Percentiles rank a stretch among this genome's conserved stretches.
Evolutionary conservation across 30 jellyfish, hydroid and myxozoan genomes (phyloP).

Genomic region (Hydra vulgaris): DNA sequence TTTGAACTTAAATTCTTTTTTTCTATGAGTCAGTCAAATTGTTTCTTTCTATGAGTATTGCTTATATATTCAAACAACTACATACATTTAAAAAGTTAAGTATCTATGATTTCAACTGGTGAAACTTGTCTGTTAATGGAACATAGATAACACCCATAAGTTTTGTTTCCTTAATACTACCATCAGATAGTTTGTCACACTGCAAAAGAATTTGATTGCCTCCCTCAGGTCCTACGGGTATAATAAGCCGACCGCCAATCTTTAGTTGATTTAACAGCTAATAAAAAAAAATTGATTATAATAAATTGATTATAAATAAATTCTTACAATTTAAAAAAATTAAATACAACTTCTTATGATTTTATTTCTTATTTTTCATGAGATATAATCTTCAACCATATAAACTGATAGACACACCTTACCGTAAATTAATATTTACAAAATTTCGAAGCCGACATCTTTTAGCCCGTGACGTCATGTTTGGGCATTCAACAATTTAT

Average conservation of each 20-base stretch:
- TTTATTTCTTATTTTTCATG: too few species aligned
- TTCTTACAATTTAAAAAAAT: not conserved
- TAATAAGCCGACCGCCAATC: constrained; percentile 90
- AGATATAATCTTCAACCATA: too few species aligned
- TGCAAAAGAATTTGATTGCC: constrained; percentile 84
- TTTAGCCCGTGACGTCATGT: too few species aligned
- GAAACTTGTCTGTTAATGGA: constrained; percentile 84
- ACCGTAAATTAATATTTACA: too few species aligned
- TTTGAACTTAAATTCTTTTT: too few species aligned
- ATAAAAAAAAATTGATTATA: not conserved
- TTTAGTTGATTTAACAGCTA: constrained; percentile 85
- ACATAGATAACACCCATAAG: constrained; percentile 96
- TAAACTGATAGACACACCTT: too few species aligned
- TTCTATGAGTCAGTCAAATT: too few species aligned
- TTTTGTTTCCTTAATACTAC: constrained; percentile 43
- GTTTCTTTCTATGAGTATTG: too few species aligned
- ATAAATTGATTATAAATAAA: constrained; percentile 4
- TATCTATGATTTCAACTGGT: constrained; percentile 59
- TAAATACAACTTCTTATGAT: too few species aligned
- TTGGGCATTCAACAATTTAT: too few species aligned
- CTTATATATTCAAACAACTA: too few species aligned
- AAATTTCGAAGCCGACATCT: too few species aligned
- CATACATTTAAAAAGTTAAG: not conserved
- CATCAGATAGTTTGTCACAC: constrained; percentile 83
- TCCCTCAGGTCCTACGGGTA: constrained; percentile 99